phyloP scores from a whole-genome alignment of 2,113 vertebrate genomes.

The Accipiter virgatus region DNA sequence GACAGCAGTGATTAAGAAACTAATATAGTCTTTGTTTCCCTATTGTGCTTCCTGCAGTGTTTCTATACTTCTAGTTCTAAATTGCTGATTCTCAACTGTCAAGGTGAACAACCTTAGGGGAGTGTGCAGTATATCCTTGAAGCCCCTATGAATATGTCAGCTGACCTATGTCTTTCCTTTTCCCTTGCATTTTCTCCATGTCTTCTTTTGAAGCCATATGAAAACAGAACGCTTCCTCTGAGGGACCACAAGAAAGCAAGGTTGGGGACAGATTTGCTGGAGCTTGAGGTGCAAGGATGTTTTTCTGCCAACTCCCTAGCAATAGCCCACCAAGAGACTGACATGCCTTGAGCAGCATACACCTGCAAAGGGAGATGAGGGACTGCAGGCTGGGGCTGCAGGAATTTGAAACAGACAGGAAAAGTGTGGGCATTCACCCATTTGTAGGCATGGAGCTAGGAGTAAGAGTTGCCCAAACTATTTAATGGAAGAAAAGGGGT shows the following conservation, averaged over 20 bases:
- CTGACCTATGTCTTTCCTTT: background rate
- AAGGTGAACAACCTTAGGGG: background rate
- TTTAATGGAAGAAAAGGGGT: background rate
- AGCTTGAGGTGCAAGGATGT: background rate
- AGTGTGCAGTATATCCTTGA: background rate
- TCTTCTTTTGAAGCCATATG: background rate
- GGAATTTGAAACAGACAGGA: background rate
- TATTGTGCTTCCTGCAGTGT: background rate
- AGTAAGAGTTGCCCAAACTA: background rate
- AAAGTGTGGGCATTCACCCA: background rate
- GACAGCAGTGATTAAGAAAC: background rate
- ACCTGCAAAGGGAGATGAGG: background rate
- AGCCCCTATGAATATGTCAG: background rate
- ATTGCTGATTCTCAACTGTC: background rate
- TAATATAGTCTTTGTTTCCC: background rate
- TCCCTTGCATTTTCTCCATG: background rate
- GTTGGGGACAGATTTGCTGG: background rate
- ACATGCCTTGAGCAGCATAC: background rate
- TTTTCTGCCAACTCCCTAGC: background rate
- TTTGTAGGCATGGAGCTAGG: background rate
- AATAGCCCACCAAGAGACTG: background rate
- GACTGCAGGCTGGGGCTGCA: background rate
- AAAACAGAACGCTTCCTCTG: background rate
- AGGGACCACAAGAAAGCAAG: background rate
- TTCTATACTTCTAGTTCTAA: background rate